Evolutionary conservation across 1,140 invertebrate species (phyloP).

Genomic region (Drosophila rhopaloa): DNA sequence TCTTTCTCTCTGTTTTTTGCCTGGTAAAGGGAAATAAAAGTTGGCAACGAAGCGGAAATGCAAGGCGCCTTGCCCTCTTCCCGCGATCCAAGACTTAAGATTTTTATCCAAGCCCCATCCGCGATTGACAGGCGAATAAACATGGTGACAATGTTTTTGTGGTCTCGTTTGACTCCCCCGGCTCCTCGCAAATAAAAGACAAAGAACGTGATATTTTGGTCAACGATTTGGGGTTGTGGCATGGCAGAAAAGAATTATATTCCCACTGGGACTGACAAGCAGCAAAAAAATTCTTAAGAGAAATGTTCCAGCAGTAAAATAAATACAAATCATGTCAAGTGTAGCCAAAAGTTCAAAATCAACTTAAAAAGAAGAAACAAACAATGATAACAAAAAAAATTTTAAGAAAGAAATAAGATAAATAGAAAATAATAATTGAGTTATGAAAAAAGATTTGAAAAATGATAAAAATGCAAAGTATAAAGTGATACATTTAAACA

Average conservation of each 20-base stretch:
- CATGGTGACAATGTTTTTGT: slow-evolving; percentile 28
- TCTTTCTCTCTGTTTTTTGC: not conserved
- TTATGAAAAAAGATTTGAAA: not conserved
- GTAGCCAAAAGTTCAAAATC: slow-evolving; percentile 23
- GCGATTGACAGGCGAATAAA: slow-evolving; percentile 34
- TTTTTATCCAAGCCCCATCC: slow-evolving; percentile 16
- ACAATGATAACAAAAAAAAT: slow-evolving; percentile 13
- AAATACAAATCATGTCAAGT: slow-evolving; percentile 66
- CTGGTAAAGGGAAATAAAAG: slow-evolving; percentile 38
- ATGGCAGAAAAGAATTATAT: slow-evolving; percentile 55
- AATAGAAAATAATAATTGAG: not conserved
- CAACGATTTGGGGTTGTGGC: slow-evolving; percentile 44
- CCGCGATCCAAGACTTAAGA: not conserved
- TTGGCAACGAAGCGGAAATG: slow-evolving; percentile 79
- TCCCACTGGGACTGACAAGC: slow-evolving; percentile 56
- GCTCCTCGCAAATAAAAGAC: slow-evolving; percentile 49
- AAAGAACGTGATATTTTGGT: slow-evolving; percentile 72
- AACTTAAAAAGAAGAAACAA: slow-evolving; percentile 19
- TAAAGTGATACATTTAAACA: no score
- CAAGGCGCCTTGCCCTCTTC: slow-evolving; percentile 35
- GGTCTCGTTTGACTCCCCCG: slow-evolving; percentile 11
- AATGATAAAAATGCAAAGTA: no score
- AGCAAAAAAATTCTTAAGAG: slow-evolving; percentile 7
- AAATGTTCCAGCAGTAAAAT: slow-evolving; percentile 38
- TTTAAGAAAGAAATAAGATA: not conserved